phyloP scores from a whole-genome alignment of 2,888 invertebrate species.

The Mechanitis mazaeus region DNA sequence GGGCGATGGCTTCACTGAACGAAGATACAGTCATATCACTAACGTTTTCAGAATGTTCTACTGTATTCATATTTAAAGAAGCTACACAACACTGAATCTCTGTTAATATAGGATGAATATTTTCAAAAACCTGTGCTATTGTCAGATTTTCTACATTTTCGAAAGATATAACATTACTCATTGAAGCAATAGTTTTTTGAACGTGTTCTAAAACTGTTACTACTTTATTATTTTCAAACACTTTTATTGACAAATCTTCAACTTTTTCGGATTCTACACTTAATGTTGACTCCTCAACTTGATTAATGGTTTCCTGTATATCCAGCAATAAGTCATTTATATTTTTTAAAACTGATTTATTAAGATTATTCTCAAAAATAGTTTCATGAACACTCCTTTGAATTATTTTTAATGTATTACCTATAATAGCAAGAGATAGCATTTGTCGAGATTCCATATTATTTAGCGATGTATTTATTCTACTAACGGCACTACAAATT shows the following conservation, averaged over 20 bases:
- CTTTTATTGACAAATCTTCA: constrained; percentile 39
- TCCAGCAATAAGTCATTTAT: constrained; percentile 47
- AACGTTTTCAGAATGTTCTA: constrained; percentile 42
- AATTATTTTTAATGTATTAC: constrained; percentile 56
- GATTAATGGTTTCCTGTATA: constrained; percentile 54
- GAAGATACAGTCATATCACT: constrained; percentile 59
- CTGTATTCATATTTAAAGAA: constrained; percentile 31
- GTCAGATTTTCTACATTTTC: constrained; percentile 41
- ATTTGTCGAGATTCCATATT: constrained; percentile 47
- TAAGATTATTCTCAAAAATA: constrained; percentile 38
- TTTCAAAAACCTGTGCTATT: constrained; percentile 46
- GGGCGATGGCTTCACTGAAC: constrained; percentile 55
- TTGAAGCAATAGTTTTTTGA: constrained; percentile 54
- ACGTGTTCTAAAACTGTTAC: constrained; percentile 52
- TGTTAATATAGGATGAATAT: constrained; percentile 55
- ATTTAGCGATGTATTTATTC: constrained; percentile 54
- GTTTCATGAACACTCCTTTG: constrained; percentile 49
- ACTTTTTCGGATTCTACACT: constrained; percentile 51
- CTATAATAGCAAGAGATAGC: constrained; percentile 51
- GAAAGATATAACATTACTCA: constrained; percentile 46
- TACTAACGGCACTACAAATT: constrained; percentile 59
- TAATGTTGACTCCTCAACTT: constrained; percentile 49
- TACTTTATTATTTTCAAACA: constrained; percentile 39
- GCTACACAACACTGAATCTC: constrained; percentile 57
- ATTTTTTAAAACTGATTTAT: constrained; percentile 50